phyloP scores from a whole-genome alignment of 2,113 vertebrate species.

The Australoheros scitulus region DNA sequence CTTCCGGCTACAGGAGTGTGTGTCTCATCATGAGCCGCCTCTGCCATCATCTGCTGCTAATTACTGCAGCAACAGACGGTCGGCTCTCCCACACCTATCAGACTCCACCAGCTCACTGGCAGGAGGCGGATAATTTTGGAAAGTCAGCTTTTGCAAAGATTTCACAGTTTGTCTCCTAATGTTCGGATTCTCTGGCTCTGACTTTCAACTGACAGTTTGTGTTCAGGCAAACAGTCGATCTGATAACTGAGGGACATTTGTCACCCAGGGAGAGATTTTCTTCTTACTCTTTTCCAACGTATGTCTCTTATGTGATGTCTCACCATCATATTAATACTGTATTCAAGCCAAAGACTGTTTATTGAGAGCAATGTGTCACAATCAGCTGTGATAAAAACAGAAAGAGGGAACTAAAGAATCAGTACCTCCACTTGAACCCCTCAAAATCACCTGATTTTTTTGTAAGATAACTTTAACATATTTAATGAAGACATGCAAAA shows the following conservation, averaged over 20 bases:
- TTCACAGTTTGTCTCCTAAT: conserved; percentile 46
- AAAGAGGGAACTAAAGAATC: not conserved
- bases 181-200: conserved; percentile 20
- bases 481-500: not conserved
- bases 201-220: conserved; percentile 28
- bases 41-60: conserved; percentile 43
- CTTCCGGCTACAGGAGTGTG: conserved; percentile 2
- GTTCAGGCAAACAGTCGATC: conserved; percentile 32
- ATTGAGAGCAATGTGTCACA: not conserved
- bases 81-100: conserved; percentile 41
- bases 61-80: conserved; percentile 51
- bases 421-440: not conserved
- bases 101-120: conserved; percentile 16
- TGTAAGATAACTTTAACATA: not conserved
- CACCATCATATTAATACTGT: not conserved
- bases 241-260: conserved; percentile 26
- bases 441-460: not conserved
- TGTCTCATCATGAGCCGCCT: not conserved
- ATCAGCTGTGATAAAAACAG: not conserved
- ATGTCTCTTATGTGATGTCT: not conserved
- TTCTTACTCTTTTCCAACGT: not conserved
- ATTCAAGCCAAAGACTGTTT: not conserved
- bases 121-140: conserved; percentile 42
- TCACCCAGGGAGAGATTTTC: conserved; percentile 5
- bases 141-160: conserved; percentile 17